Evolutionary conservation across 2,888 invertebrate genomes (phyloP).

Genomic region (Eurois occulta): DNA sequence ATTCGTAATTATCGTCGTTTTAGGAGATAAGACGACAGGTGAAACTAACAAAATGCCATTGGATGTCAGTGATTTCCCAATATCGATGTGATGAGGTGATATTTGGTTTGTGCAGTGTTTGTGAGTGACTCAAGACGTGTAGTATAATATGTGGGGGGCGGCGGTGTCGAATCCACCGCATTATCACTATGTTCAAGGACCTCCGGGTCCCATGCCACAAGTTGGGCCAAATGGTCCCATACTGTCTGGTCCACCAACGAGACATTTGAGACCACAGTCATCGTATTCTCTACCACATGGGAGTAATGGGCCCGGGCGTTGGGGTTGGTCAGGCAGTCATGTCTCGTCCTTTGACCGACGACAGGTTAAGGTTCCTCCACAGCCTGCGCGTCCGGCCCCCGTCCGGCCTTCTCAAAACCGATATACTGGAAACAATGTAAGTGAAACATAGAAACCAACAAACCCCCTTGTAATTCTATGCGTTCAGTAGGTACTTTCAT

Average conservation of each 20-base stretch:
- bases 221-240: slow-evolving; percentile 84
- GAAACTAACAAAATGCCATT: slow-evolving; percentile 79
- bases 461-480: slow-evolving; percentile 57
- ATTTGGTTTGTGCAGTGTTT: slow-evolving; percentile 77
- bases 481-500: slow-evolving; percentile 70
- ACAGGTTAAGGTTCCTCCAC: slow-evolving; percentile 87
- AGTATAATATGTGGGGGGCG: slow-evolving; percentile 87
- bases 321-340: slow-evolving; percentile 90
- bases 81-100: slow-evolving; percentile 84
- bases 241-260: slow-evolving; percentile 81
- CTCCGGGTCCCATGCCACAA: slow-evolving; percentile 78
- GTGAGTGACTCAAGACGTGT: slow-evolving; percentile 75
- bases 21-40: slow-evolving; percentile 80
- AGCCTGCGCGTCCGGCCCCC: slow-evolving; percentile 85
- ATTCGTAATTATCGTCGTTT: slow-evolving; percentile 79
- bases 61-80: slow-evolving; percentile 80
- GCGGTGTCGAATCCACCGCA: slow-evolving; percentile 87
- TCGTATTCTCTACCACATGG: slow-evolving; percentile 90
- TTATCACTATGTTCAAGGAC: slow-evolving; percentile 86
- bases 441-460: slow-evolving; percentile 60
- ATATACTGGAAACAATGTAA: slow-evolving; percentile 83
- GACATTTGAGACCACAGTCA: slow-evolving; percentile 86
- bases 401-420: slow-evolving; percentile 81
- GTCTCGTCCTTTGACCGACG: slow-evolving; percentile 89
- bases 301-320: slow-evolving; percentile 89